Evolutionary conservation across 2,888 invertebrate species (phyloP), one percentile per base, ranked within the genome.

Genomic region (Tachina fera): DNA sequence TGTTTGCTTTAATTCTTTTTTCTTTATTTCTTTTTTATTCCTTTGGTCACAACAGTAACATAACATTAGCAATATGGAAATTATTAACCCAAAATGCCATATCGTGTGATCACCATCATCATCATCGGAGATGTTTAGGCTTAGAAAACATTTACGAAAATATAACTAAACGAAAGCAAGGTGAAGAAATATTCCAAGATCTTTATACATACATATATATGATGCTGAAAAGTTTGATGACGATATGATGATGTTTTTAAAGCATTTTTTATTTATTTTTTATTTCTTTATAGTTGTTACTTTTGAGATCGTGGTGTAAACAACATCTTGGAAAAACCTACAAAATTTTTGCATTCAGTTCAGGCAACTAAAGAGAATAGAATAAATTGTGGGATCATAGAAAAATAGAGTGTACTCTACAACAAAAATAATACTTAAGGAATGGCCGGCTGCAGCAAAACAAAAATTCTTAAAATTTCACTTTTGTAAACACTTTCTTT

Each of bases 31-130:
- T 58, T 60, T 53, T 68, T 65, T 70, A 56, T 83, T 83, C 72
- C 53, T 78, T 75, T 83, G 83, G 77, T 83, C 83, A 78, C 77
- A 83, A 81, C 79, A 79, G 47, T 83, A 87, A 87, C 87, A 87
- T 83, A 87, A 83, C 87, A 82, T 86, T 86, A 86, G 86, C 86
- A 86, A 84, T 88, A 91, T 91, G 91, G 91, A 91, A 91, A 91
- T 89, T 91, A 91, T 91, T 89, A 90, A 88, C 79, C 85, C 84
- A 87, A 82, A 84, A 83, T 84, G 75, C 88, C 89, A 90, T 91
- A 91, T 91, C 91, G 91, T 91, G 90, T 91, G 90, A 91, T 91
- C 90, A 90, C 90, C 91, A 91, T 78, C 79, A 91, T 91, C 90
- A 90, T 90, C 91, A 91, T 78, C 79, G 67, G 70, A 81, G 82